phyloP scores from a whole-genome alignment of 2,113 vertebrate genomes.

The Dunckerocampus dactyliophorus region DNA sequence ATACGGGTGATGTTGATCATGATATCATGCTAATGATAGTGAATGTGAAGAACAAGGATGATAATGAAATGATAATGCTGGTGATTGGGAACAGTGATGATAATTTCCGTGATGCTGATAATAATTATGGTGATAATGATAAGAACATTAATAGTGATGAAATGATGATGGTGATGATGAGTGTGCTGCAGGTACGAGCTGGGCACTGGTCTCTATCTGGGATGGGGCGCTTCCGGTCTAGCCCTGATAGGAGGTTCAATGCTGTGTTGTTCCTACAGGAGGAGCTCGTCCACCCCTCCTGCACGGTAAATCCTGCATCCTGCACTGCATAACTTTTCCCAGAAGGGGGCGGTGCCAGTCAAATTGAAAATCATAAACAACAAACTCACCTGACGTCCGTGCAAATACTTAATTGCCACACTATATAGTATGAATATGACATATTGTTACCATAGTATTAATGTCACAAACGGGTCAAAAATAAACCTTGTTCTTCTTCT shows the following conservation, averaged over 20 bases:
- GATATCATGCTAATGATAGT: too few relatives aligned
- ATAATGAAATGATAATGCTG: too few relatives aligned
- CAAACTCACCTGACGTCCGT: too few relatives aligned
- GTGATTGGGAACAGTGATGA: too few relatives aligned
- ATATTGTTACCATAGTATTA: background rate
- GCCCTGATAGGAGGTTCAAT: slow-evolving; percentile 76
- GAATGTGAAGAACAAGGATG: too few relatives aligned
- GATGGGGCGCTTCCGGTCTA: slow-evolving; percentile 76
- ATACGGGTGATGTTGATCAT: too few relatives aligned
- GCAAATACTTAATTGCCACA: too few relatives aligned
- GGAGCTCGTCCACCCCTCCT: background rate
- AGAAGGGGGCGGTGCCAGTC: background rate
- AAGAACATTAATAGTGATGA: background rate
- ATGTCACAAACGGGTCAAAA: background rate
- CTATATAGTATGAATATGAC: background rate
- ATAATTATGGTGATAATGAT: background rate
- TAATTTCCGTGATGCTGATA: too few relatives aligned
- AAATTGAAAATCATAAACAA: too few relatives aligned
- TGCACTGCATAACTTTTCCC: background rate
- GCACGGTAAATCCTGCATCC: slow-evolving; percentile 36
- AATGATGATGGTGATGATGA: background rate
- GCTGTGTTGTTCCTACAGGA: slow-evolving; percentile 76
- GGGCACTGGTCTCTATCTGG: slow-evolving; percentile 81
- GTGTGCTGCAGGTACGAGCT: slow-evolving; percentile 78
- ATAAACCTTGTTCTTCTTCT: background rate